These are phyloP conservation scores for Leptopilina clavipes DNA, from an alignment of 1,140 invertebrate species.

Conservation along the genomic window DNA sequence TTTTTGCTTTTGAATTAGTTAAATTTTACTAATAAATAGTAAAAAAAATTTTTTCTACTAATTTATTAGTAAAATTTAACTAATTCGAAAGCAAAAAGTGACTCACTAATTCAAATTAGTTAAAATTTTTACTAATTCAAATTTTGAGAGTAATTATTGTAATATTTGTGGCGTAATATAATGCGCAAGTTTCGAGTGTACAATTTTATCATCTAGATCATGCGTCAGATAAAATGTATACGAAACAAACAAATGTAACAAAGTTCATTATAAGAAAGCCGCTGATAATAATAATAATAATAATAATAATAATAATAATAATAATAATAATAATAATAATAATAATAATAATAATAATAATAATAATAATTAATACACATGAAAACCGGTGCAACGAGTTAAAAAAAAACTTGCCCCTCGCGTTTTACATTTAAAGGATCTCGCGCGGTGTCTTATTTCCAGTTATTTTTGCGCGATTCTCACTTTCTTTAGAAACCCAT, in stretches of 20 bases:
- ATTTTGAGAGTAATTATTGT: too few species aligned
- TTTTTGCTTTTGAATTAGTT: too few species aligned
- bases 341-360: too few species aligned
- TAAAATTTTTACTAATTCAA: too few species aligned
- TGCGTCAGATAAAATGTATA: neutral
- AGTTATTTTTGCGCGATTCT: constrained; percentile 24
- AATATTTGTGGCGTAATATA: neutral
- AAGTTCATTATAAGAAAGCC: constrained; percentile 15
- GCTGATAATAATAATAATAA: constrained; percentile 17
- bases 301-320: too few species aligned
- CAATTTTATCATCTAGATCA: constrained; percentile 19
- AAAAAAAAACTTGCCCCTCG: neutral
- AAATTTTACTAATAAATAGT: too few species aligned
- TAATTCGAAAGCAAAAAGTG: too few species aligned
- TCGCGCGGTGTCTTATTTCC: constrained; percentile 9
- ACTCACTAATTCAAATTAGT: too few species aligned
- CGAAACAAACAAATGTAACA: constrained; percentile 2
- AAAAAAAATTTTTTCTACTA: too few species aligned
- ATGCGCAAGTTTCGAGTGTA: neutral
- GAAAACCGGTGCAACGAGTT: constrained; percentile 19
- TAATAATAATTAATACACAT: too few species aligned
- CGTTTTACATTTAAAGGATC: neutral
- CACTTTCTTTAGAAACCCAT: constrained; percentile 22
- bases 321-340: too few species aligned
- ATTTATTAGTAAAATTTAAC: too few species aligned